These are phyloP conservation scores for Parasteatoda lunata DNA, from an alignment of 2,888 invertebrate genomes.

Conservation along the genomic window DNA sequence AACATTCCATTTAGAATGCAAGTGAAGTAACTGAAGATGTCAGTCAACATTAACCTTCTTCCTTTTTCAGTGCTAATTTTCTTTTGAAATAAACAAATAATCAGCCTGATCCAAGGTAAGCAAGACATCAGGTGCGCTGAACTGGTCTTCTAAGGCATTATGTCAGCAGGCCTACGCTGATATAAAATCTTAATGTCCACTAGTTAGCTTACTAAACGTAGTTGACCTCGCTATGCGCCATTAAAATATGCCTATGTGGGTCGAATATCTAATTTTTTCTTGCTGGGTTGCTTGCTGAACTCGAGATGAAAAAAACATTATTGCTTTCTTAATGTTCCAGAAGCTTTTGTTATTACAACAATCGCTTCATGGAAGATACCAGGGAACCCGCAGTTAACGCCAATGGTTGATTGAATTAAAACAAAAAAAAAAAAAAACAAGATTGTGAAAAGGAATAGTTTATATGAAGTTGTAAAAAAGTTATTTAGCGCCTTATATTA, in stretches of 20 bases:
- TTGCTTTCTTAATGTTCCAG: background rate
- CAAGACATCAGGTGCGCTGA: conserved; percentile 46
- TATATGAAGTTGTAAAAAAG: too few relatives aligned
- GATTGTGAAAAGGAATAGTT: background rate
- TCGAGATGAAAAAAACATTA: background rate
- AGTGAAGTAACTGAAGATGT: too few relatives aligned
- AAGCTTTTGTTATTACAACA: background rate
- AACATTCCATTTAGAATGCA: too few relatives aligned
- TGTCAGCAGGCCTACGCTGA: conserved; percentile 30
- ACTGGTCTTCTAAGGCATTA: conserved; percentile 27
- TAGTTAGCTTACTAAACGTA: background rate
- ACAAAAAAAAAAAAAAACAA: background rate
- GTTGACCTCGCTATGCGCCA: background rate
- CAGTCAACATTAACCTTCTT: too few relatives aligned
- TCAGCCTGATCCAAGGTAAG: conserved; percentile 49
- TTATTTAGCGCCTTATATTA: too few relatives aligned
- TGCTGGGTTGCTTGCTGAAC: background rate
- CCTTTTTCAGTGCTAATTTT: background rate
- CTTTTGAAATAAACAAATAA: conserved; percentile 20
- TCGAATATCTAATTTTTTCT: background rate
- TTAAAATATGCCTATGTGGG: background rate
- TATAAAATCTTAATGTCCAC: background rate
- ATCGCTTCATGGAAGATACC: background rate
- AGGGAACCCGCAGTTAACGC: background rate
- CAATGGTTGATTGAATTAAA: background rate